These are phyloP conservation scores for Helicorthomorpha holstii DNA, from an alignment of 1,140 invertebrate genomes.

Conservation along the genomic window DNA sequence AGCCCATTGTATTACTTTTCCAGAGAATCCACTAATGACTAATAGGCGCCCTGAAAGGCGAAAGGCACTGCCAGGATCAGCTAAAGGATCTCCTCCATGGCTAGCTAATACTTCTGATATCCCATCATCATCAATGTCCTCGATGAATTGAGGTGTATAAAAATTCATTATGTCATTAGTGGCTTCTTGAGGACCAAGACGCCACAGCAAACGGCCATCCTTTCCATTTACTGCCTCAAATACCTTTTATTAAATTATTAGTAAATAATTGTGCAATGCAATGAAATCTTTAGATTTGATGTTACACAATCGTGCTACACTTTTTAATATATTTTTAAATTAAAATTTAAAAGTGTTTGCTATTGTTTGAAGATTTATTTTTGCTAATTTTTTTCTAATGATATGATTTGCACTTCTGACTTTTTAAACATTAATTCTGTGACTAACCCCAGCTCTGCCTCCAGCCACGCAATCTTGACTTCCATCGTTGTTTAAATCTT, in stretches of 20 bases:
- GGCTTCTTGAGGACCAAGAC: constrained; percentile 27
- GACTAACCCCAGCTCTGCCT: constrained; percentile 45
- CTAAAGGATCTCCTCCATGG: constrained; percentile 40
- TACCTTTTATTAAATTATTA: no score
- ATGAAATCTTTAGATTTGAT: background rate
- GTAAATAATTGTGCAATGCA: no score
- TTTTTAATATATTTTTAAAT: no score
- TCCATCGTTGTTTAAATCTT: constrained; percentile 51
- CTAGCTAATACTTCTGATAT: constrained; percentile 51
- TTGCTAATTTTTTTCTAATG: constrained; percentile 6
- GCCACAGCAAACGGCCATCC: constrained; percentile 49
- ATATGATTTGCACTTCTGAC: constrained; percentile 1
- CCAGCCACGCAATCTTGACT: constrained; percentile 52
- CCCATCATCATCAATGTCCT: constrained; percentile 52
- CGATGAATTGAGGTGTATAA: constrained; percentile 48
- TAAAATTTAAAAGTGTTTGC: no score
- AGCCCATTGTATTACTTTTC: constrained; percentile 40
- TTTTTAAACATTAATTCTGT: constrained; percentile 4
- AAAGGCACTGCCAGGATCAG: constrained; percentile 25
- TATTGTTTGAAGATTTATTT: no score
- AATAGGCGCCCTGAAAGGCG: constrained; percentile 39
- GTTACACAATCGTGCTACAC: background rate
- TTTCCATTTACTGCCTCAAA: constrained; percentile 47
- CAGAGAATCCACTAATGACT: constrained; percentile 49
- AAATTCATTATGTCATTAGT: constrained; percentile 32